phyloP scores from a whole-genome alignment of 2,888 invertebrate genomes.

The Osmoderma eremita region DNA sequence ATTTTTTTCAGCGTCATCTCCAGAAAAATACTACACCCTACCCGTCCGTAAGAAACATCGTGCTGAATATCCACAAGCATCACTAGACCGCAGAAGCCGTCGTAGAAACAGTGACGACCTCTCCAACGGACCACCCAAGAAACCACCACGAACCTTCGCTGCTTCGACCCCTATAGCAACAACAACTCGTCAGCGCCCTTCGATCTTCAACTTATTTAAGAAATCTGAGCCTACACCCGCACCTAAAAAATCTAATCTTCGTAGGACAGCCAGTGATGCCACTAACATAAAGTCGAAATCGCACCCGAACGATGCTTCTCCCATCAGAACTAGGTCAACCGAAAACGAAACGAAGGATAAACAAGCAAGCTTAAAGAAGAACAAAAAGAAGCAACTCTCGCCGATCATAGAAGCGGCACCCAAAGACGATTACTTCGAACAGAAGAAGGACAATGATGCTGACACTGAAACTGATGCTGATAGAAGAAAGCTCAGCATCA shows the following conservation, averaged over 20 bases:
- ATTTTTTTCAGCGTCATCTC: conserved; percentile 58
- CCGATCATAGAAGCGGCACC: conserved; percentile 83
- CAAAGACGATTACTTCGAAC: conserved; percentile 73
- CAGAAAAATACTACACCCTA: conserved; percentile 76
- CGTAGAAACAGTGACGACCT: conserved; percentile 70
- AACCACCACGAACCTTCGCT: conserved; percentile 63
- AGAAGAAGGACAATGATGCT: conserved; percentile 46
- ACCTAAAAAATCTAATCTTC: conserved; percentile 64
- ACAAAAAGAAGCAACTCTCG: conserved; percentile 73
- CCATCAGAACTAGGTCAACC: conserved; percentile 67
- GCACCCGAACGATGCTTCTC: conserved; percentile 54
- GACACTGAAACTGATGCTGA: conserved; percentile 48
- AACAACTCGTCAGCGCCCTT: conserved; percentile 69
- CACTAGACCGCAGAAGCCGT: conserved; percentile 52
- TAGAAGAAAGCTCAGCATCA: conserved; percentile 52
- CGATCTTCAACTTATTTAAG: conserved; percentile 75
- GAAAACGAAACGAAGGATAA: conserved; percentile 71
- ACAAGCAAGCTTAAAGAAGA: conserved; percentile 57
- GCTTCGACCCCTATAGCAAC: conserved; percentile 66
- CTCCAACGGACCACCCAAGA: conserved; percentile 56
- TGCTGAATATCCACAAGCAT: conserved; percentile 54
- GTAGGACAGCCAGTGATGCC: conserved; percentile 65
- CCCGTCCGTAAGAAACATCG: conserved; percentile 69
- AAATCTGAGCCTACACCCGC: conserved; percentile 67
- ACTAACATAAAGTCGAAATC: conserved; percentile 70